Evolutionary conservation across 2,888 invertebrate species (phyloP), one percentile per base, ranked within the genome.

Genomic region (Junonia oenone): DNA sequence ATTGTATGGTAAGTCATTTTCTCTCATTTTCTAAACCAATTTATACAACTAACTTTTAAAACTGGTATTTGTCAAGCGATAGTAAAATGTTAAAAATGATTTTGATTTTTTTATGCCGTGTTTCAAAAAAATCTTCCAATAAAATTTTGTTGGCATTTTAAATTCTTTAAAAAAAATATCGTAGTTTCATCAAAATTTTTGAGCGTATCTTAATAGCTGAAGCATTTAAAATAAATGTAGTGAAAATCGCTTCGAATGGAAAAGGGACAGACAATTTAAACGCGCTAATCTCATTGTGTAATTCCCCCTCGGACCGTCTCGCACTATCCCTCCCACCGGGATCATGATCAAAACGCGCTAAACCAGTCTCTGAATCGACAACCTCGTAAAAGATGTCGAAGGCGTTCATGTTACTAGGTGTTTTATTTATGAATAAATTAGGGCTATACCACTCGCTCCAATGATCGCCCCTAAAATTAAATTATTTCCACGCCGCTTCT

Each of bases 391-490:
- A 40, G 13, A 14, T 14, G n/a, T 58, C 40, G 46, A 52, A 51
- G 40, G 45, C 45, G 26, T 47, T 45, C 49, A 62, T 45, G 40
- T 37, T 58, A 56, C 45, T 29, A 45, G 55, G 65, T 70, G 67
- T 74, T 72, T 73, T 78, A 76, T 81, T 78, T 79, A 74, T 74
- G 72, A 72, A 76, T 72, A 74, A 73, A 78, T 77, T 69, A 69
- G 65, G 68, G 60, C 64, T 58, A 65, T 66, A 67, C 66, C 62
- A 62, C 65, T 68, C 65, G 70, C 62, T 70, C 69, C 72, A 74
- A 71, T 76, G 76, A 78, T 78, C 73, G 71, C 62, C 58, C 68
- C 72, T 70, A 73, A 78, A 84, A 81, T 82, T 79, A 74, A 82
- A 82, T 83, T 79, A 81, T 76, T 76, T 70, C 69, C 75, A 67